These are phyloP conservation scores for Sapayoa aenigma DNA, from an alignment of 2,113 vertebrate genomes.

Conservation along the genomic window DNA sequence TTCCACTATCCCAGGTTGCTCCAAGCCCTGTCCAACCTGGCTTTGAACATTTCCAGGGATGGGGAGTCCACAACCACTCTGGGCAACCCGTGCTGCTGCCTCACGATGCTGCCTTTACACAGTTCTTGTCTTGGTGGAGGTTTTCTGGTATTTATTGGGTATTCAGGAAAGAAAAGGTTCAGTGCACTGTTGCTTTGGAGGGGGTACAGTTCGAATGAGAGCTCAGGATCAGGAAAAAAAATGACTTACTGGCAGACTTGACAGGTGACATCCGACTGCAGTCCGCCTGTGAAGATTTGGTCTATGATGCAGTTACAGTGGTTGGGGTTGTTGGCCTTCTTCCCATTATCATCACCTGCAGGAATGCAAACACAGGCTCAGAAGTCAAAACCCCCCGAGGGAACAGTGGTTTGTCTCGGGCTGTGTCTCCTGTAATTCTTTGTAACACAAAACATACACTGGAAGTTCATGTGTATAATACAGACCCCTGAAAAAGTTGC, in stretches of 20 bases:
- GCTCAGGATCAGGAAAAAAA: background rate
- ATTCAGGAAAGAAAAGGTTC: background rate
- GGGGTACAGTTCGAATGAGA: background rate
- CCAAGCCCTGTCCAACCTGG: background rate
- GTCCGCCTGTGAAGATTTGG: conserved; percentile 96
- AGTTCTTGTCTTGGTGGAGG: background rate
- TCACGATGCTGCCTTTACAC: background rate
- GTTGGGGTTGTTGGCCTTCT: conserved; percentile 98
- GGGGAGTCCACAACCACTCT: background rate
- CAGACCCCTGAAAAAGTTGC: background rate
- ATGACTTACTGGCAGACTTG: conserved; percentile 94
- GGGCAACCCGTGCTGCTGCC: background rate
- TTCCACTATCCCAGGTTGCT: background rate
- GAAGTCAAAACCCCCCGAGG: background rate
- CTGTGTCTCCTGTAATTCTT: background rate
- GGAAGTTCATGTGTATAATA: background rate
- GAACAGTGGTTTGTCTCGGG: background rate
- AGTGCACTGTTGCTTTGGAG: background rate
- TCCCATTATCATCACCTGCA: conserved; percentile 93
- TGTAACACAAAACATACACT: background rate
- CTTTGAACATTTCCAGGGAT: background rate
- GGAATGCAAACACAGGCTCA: conserved; percentile 38
- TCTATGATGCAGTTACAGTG: conserved; percentile 99
- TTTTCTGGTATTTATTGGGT: background rate
- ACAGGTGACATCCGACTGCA: conserved; percentile 97